A percentile compares a stretch with the other conserved stretches of the same genome.
Evolutionary conservation across 1,140 invertebrate genomes (phyloP).

Genomic region (Lutraria rhynchaena): DNA sequence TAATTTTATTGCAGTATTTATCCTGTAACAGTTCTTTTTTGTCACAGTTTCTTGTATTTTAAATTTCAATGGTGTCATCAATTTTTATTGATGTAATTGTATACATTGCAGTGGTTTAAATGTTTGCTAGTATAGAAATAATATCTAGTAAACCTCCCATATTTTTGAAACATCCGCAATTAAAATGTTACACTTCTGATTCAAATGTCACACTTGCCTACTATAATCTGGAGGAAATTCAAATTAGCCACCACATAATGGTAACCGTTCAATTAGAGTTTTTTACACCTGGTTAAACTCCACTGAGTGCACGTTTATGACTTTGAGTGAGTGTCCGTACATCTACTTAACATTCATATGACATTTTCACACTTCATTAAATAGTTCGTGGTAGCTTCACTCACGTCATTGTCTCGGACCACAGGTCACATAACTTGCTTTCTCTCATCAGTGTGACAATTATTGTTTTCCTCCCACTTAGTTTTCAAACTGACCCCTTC

Average conservation of each 20-base stretch:
- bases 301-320: constrained; percentile 19
- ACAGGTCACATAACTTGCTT: neutral
- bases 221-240: constrained; percentile 27
- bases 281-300: constrained; percentile 47
- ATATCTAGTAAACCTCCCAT: neutral
- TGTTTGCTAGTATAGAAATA: too few species aligned
- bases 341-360: constrained; percentile 34
- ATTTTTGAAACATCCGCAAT: constrained; percentile 13
- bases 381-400: neutral
- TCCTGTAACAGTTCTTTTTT: too few species aligned
- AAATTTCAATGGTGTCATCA: too few species aligned
- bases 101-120: too few species aligned
- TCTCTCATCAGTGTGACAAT: neutral
- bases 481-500: constrained; percentile 34
- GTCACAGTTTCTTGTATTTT: too few species aligned
- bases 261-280: constrained; percentile 19
- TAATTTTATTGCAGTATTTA: too few species aligned
- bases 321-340: constrained; percentile 29
- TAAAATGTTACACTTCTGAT: constrained; percentile 12
- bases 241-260: constrained; percentile 38
- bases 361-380: constrained; percentile 44
- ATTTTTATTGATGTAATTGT: too few species aligned
- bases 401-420: constrained; percentile 5
- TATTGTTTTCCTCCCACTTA: neutral
- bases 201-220: constrained; percentile 16